These are phyloP conservation scores for Pachycephus smyrnensis DNA, from an alignment of 2,888 invertebrate species.

Conservation along the genomic window DNA sequence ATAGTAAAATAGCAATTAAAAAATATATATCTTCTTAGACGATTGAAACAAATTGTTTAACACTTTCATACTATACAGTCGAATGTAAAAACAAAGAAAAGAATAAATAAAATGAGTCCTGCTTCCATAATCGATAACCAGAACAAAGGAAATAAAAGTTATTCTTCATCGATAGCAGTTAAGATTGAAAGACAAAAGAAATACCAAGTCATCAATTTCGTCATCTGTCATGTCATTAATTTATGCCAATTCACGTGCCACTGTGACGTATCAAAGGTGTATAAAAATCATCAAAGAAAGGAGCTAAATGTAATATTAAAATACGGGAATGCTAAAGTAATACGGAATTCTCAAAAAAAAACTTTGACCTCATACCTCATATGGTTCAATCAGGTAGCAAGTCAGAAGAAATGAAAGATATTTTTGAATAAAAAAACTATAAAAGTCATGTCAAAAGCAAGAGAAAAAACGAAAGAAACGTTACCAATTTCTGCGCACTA, in stretches of 20 bases:
- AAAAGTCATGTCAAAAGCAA: neutral
- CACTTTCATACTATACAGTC: neutral
- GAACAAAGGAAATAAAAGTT: neutral
- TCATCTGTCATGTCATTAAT: neutral
- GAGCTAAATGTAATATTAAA: neutral
- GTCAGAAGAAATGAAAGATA: neutral
- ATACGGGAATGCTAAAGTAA: neutral
- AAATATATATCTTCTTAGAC: neutral
- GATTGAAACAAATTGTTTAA: neutral
- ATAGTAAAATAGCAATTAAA: neutral
- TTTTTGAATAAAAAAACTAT: neutral
- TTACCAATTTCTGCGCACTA: slow-evolving; percentile 56
- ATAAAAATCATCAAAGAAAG: too few species aligned
- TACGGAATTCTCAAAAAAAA: neutral
- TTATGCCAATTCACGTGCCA: neutral
- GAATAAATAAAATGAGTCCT: neutral
- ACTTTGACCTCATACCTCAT: neutral
- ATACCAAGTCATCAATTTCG: neutral
- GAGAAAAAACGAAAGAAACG: neutral
- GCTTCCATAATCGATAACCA: neutral
- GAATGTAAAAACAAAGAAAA: neutral
- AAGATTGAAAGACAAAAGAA: neutral
- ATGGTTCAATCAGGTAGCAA: neutral
- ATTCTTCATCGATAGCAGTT: neutral
- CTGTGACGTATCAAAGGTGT: neutral